phyloP scores from a whole-genome alignment of 1,140 invertebrate genomes.

The Drosophila paulistorum region DNA sequence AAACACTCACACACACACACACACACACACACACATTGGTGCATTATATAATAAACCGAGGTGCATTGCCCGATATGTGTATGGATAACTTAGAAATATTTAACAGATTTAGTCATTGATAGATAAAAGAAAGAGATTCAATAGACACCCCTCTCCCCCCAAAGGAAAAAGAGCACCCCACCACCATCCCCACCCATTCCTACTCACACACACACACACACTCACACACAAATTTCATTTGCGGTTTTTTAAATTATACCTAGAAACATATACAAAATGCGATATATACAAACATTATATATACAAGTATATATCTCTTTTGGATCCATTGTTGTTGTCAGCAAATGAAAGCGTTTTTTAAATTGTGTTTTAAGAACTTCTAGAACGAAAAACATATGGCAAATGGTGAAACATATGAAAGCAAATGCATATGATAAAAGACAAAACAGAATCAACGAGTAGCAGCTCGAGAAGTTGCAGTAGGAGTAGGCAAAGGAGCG shows the following conservation, averaged over 20 bases:
- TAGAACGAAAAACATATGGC: constrained; percentile 64
- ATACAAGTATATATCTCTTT: constrained; percentile 42
- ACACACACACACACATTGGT: constrained; percentile 51
- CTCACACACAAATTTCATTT: background rate
- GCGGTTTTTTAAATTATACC: constrained; percentile 1
- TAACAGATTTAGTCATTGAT: constrained; percentile 27
- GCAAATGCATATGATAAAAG: constrained; percentile 23
- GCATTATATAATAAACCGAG: constrained; percentile 53
- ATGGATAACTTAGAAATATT: constrained; percentile 22
- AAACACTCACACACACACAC: constrained; percentile 42
- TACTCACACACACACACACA: background rate
- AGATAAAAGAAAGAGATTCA: background rate
- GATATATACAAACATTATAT: constrained; percentile 18
- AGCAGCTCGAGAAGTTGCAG: no score
- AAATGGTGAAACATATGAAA: constrained; percentile 68
- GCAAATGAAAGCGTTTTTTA: constrained; percentile 45
- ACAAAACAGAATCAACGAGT: constrained; percentile 7
- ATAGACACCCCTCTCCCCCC: background rate
- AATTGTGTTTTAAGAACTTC: constrained; percentile 43
- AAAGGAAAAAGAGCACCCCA: background rate
- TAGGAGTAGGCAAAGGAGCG: no score
- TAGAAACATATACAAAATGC: constrained; percentile 21
- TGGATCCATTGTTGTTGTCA: constrained; percentile 65
- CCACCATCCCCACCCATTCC: background rate
- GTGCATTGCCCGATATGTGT: constrained; percentile 18